Conservation (phyloP, 1,140 invertebrate genomes). For the Penaeus vannamei region DNA sequence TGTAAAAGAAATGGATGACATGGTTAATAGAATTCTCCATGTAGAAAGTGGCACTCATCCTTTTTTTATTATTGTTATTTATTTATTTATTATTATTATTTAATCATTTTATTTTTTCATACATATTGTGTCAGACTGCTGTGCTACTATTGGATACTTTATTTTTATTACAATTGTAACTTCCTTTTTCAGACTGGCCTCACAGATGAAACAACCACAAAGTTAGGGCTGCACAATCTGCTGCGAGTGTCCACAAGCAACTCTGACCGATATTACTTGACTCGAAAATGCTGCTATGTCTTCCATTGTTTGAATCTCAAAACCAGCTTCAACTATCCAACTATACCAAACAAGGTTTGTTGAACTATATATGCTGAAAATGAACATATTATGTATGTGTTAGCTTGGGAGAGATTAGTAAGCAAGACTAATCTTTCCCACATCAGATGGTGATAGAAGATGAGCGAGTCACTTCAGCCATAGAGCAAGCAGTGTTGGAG, state of each 20-base stretch:
- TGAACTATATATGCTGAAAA: conserved; percentile 71
- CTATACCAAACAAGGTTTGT: conserved; percentile 76
- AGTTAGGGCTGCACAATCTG: conserved; percentile 73
- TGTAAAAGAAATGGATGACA: no score
- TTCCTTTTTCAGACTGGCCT: conserved; percentile 82
- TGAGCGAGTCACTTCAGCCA: conserved; percentile 79
- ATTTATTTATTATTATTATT: no score
- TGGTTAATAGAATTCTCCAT: no score
- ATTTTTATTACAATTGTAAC: no score
- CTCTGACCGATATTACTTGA: conserved; percentile 74
- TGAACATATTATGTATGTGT: conserved; percentile 34
- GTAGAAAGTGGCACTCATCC: no score
- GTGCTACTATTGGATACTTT: no score
- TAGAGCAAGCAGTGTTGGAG: conserved; percentile 76
- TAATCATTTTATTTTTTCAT: no score
- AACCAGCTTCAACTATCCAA: conserved; percentile 73
- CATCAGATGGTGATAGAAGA: conserved; percentile 79
- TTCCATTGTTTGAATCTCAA: conserved; percentile 76
- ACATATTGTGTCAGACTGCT: no score
- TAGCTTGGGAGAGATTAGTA: no score
- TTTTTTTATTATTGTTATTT: no score
- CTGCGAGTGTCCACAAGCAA: conserved; percentile 76
- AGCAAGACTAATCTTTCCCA: neutral
- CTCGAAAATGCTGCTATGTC: conserved; percentile 77
- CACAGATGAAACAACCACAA: conserved; percentile 76